Evolutionary conservation across 2,113 vertebrate genomes (phyloP), one percentile per base, ranked within the genome.

Genomic region (Engystomops pustulosus): DNA sequence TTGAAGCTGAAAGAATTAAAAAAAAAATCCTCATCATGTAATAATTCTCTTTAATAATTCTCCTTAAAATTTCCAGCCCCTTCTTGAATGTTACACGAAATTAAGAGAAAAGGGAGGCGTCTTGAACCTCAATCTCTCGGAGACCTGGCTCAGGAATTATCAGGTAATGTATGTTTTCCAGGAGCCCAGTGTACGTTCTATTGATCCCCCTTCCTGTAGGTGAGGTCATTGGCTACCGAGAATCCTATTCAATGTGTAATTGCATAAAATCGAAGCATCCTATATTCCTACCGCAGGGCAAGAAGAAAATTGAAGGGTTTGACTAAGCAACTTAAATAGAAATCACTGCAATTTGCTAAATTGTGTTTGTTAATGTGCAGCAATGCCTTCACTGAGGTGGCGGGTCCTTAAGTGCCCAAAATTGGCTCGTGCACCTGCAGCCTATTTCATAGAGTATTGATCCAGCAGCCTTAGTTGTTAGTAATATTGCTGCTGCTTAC

Each of bases 71-170:
- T 81, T 55, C 36, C 87, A 99, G 98, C 94, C 97, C 0, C 91
- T 99, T 25, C 88, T 99, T 77, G 97, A 99, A 83, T 98, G 98
- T 89, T 99, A 96, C 89, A 95, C 95, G 10, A 98, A 97, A 87
- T 94, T 99, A 79, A 95, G 94, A 86, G 98, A 98, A 86, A 92
- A 91, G 53, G 96, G 97, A 0, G 97, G 96, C 0, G 93, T 96
- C 5, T 90, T 99, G 85, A 96, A 94, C 90, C 93, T 99, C 58
- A 92, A 93, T 67, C 90, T 99, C 27, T 95, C 96, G 6, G 97
- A 99, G 90, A 97, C 96, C 17, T 99, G 98, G 98, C 94, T 99
- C 14, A 90, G 98, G 79, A 96, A 95, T 89, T 99, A 99, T 81
- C 98, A 99, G 98, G 98, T 99, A 90, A 62, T 89, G 81, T 45